These are phyloP conservation scores for Elachura formosa DNA, from an alignment of 2,113 vertebrate genomes.

Conservation along the genomic window DNA sequence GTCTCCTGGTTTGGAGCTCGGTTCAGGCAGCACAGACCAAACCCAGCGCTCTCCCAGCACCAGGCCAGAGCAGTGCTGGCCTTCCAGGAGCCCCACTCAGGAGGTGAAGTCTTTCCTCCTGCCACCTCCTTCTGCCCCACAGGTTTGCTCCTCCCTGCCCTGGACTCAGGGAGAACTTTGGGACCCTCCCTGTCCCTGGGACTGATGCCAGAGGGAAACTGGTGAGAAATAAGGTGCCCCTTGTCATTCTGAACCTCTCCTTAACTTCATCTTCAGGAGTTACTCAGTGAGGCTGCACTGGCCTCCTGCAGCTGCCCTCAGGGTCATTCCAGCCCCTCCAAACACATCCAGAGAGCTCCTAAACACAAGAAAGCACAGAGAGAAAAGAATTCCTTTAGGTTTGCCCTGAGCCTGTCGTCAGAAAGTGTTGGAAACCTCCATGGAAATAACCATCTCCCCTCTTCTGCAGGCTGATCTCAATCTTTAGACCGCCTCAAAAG, in stretches of 20 bases:
- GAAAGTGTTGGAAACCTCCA: background rate
- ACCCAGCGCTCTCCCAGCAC: accelerated
- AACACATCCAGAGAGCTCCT: background rate
- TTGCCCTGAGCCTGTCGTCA: background rate
- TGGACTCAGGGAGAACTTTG: background rate
- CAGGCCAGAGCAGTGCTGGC: accelerated
- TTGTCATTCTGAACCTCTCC: background rate
- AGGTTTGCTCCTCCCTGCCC: background rate
- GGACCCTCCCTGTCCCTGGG: background rate
- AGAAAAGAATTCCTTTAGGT: background rate
- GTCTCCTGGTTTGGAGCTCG: background rate
- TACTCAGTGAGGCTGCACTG: background rate
- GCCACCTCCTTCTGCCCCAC: background rate
- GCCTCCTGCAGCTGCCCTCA: background rate
- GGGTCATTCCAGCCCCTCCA: background rate
- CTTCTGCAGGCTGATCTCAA: background rate
- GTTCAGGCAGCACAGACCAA: background rate
- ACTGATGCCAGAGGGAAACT: background rate
- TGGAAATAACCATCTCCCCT: background rate
- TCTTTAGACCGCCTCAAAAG: background rate
- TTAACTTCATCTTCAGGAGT: background rate
- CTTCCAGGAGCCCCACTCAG: accelerated
- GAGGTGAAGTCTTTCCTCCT: background rate
- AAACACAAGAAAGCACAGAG: background rate
- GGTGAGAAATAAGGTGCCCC: background rate